These are phyloP conservation scores for Macrosteles quadrilineatus DNA, from an alignment of 1,140 invertebrate species.

Conservation along the genomic window DNA sequence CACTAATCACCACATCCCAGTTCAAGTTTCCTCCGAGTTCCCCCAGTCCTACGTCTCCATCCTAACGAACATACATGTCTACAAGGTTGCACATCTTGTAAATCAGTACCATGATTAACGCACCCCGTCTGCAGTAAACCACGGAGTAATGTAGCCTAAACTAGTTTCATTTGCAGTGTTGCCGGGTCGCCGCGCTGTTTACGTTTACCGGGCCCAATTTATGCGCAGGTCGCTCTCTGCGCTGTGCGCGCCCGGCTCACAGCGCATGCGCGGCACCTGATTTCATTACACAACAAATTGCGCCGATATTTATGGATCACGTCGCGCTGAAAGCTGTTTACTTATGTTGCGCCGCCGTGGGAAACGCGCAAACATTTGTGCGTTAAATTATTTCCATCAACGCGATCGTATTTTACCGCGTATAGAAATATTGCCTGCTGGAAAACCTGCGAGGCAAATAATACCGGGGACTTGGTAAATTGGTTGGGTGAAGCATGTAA, in stretches of 20 bases:
- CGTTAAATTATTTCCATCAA: too few relatives aligned
- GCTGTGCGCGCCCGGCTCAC: too few relatives aligned
- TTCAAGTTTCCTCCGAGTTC: too few relatives aligned
- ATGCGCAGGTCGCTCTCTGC: not conserved
- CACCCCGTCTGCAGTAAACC: too few relatives aligned
- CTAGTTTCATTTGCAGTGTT: slow-evolving; percentile 11
- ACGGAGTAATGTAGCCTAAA: not conserved
- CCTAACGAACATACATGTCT: not conserved
- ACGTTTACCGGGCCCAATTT: not conserved
- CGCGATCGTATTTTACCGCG: too few relatives aligned
- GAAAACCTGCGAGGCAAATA: too few relatives aligned
- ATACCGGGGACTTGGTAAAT: too few relatives aligned
- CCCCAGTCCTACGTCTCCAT: too few relatives aligned
- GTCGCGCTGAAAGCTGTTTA: slow-evolving; percentile 6
- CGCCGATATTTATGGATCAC: not conserved
- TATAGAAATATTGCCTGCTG: too few relatives aligned
- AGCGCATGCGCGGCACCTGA: slow-evolving; percentile 3
- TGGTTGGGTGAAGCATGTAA: too few relatives aligned
- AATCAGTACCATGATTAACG: not conserved
- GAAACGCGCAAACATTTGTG: not conserved
- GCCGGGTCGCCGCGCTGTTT: too few relatives aligned
- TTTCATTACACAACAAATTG: slow-evolving; percentile 14
- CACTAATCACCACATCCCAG: too few relatives aligned
- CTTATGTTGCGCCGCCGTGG: not conserved
- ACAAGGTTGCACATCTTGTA: not conserved